Base-by-base conservation (phyloP, 2,888 invertebrate genomes). In the Balanococcus diminutus region DNA sequence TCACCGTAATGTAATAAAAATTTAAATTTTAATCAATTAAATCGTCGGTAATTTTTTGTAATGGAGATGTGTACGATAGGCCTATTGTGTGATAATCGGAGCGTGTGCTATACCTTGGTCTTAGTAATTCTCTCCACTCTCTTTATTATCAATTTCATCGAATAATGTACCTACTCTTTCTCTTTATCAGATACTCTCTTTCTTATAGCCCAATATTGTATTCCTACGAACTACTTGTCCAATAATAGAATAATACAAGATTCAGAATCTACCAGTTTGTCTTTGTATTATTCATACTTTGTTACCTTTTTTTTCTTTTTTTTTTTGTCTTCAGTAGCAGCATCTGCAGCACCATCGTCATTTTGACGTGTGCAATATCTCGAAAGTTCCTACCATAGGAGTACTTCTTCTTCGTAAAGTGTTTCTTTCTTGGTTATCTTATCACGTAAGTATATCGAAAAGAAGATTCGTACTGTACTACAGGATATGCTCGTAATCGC, bases 11-110 rank as follows among this genome's bases (percentile, higher is more conserved):
- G 19, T 9, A 5, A 36, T 79, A 32, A 36, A 79, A 79, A 22
- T 79, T 79, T 8, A n/a, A 79, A 79, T 79, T 72, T 79, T 36
- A 79, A 79, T 79, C 75, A 79, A 79, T 79, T 79, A 79, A 79
- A 28, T 32, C 32, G 56, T 42, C 14, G 42, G 25, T 79, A 79
- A 79, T 79, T 79, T 67, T 67, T 67, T 31, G 28, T 67, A 67
- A 28, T 67, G 16, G 67, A 61, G 25, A 46, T 22, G 56, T 56
- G 28, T 67, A 28, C 25, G 2, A 8, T 6, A 19, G 6, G 9
- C n/a, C 67, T 16, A 67, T 67, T 67, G 67, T 67, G 67, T 67
- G 67, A 67, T 67, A 67, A 67, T 67, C 67, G 67, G 67, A 67
- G 67, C 25, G 25, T 61, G 61, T 67, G 67, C 67, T 67, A 28